These are phyloP conservation scores for Psophia crepitans DNA, from an alignment of 2,113 vertebrate genomes.

Conservation along the genomic window DNA sequence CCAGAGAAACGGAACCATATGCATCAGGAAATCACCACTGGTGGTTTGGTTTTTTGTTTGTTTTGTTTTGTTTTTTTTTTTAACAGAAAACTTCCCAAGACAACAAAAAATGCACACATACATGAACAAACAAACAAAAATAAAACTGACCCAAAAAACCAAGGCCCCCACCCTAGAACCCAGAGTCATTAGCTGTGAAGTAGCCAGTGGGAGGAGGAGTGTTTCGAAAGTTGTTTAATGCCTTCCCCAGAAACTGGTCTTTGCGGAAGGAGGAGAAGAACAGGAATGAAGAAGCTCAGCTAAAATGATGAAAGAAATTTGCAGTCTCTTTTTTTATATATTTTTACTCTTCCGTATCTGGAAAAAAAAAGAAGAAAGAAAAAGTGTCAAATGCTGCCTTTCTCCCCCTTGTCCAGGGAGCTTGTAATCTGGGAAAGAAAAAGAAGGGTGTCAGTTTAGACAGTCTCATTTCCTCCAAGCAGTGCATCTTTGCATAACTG, in stretches of 20 bases:
- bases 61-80: too few species aligned
- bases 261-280: slow-evolving; percentile 73
- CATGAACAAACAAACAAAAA: neutral
- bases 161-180: slow-evolving; percentile 32
- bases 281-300: slow-evolving; percentile 76
- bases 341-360: slow-evolving; percentile 84
- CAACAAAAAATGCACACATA: neutral
- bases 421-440: slow-evolving; percentile 32
- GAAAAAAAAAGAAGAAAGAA: slow-evolving; percentile 72
- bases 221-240: slow-evolving; percentile 62
- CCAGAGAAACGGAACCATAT: slow-evolving; percentile 31
- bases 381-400: slow-evolving; percentile 71
- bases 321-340: slow-evolving; percentile 66
- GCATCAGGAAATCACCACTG: neutral
- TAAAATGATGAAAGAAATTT: slow-evolving; percentile 78
- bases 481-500: neutral
- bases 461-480: neutral
- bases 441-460: neutral
- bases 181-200: slow-evolving; percentile 42
- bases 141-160: neutral
- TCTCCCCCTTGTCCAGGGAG: neutral
- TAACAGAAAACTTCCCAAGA: neutral
- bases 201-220: slow-evolving; percentile 64
- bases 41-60: too few species aligned
- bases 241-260: slow-evolving; percentile 74